Evolutionary conservation across 2,888 invertebrate species (phyloP).

Genomic region (Pyrgus malvae): DNA sequence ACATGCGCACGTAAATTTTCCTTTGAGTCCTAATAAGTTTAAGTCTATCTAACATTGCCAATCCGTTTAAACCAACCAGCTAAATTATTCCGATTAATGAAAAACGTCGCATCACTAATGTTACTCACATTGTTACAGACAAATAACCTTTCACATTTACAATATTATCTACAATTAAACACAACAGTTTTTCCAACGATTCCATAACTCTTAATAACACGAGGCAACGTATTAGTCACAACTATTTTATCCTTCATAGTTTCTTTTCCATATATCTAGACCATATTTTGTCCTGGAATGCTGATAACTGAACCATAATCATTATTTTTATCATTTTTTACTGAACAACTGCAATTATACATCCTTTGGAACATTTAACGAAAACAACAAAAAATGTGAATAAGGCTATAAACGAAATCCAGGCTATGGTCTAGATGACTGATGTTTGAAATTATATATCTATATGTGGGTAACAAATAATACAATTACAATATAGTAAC

Average conservation of each 20-base stretch:
- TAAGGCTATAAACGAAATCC: no score
- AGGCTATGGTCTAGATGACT: constrained; percentile 4
- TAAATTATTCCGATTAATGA: constrained; percentile 35
- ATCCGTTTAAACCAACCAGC: constrained; percentile 6
- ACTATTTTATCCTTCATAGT: constrained; percentile 34
- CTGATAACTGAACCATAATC: no score
- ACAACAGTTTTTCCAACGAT: constrained; percentile 47
- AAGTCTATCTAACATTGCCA: constrained; percentile 6
- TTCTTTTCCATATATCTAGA: constrained; percentile 31
- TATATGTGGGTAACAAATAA: no score
- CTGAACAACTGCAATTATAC: no score
- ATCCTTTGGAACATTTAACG: no score
- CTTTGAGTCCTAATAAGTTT: constrained; percentile 8
- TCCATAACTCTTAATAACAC: constrained; percentile 37
- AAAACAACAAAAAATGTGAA: no score
- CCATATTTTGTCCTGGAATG: constrained; percentile 28
- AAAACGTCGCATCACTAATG: constrained; percentile 32
- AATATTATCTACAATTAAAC: constrained; percentile 52
- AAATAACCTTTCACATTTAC: constrained; percentile 46
- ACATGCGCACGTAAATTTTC: no score
- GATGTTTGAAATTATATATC: no score
- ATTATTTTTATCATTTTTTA: no score
- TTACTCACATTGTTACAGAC: constrained; percentile 44
- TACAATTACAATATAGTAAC: background rate
- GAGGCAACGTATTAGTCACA: constrained; percentile 47